Evolutionary conservation across 92 coral and sea anemone species (phyloP).

Genomic region (Porites evermanni): DNA sequence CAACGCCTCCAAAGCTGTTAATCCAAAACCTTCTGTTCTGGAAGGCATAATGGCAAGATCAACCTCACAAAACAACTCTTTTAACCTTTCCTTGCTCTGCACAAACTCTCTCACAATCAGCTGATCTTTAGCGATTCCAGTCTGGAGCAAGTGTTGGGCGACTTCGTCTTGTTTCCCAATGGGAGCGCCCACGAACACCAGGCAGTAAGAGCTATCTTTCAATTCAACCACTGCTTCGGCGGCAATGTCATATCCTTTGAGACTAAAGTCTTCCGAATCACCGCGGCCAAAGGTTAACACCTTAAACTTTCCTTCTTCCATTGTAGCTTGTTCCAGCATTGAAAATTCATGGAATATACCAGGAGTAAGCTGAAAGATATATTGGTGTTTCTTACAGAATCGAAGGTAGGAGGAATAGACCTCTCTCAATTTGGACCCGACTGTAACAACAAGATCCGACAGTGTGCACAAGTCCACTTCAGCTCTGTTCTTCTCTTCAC

Average conservation of each 20-base stretch:
- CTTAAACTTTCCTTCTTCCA: neutral
- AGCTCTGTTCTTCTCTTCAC: neutral
- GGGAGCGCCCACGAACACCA: slow-evolving; percentile 3
- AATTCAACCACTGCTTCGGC: neutral
- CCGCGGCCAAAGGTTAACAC: neutral
- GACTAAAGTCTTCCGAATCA: neutral
- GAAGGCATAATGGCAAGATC: slow-evolving; percentile 1
- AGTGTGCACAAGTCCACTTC: neutral
- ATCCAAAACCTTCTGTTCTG: slow-evolving; percentile 4
- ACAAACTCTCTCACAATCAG: neutral
- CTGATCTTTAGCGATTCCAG: neutral
- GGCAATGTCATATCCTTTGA: slow-evolving; percentile 4
- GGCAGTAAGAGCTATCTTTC: neutral
- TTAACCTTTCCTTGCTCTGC: neutral
- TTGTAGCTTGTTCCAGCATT: neutral
- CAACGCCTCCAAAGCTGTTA: slow-evolving; percentile 1
- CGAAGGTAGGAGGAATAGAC: neutral
- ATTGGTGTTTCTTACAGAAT: neutral
- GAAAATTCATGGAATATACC: neutral
- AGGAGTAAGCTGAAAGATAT: neutral
- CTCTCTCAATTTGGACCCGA: neutral
- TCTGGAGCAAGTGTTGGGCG: neutral
- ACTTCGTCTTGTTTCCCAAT: slow-evolving; percentile 5
- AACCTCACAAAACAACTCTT: neutral
- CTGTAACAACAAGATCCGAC: neutral